Evolutionary conservation across 1,140 invertebrate species (phyloP), one percentile per base, ranked within the genome.

Genomic region (Eumeta japonica): DNA sequence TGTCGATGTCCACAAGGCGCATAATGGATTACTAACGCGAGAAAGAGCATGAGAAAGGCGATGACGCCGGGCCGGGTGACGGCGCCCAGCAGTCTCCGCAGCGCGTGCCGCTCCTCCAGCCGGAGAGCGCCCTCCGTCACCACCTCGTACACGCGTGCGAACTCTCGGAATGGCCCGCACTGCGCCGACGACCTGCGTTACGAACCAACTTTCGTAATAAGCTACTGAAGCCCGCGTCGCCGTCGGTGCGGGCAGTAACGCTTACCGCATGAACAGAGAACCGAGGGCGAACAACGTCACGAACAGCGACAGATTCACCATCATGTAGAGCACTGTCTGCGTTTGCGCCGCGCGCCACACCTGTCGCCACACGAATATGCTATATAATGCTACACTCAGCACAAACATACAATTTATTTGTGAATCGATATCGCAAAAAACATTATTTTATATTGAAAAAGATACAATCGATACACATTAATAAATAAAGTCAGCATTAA

Each of bases 331-430:
- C 9, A 85, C 71, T 0, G 86, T 88, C 45, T 87, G 81, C 1
- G 84, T 85, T 51, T 86, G 81, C 10, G 85, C 80, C 2, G 85
- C 85, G 41, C 83, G 74, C 86, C 86, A 88, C 9, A 77, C 52
- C 77, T 80, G 39, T 16, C 36, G 14, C 20, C 5, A 24, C 20
- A 24, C 5, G 5, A n/a, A 24, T 24, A n/a, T 5, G 5, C 5
- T n/a, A 24, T 24, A 24, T 24, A 24, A 24, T 7, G n/a, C 5
- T n/a, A n/a, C n/a, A n/a, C n/a, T n/a, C n/a, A n/a, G n/a, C n/a
- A n/a, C n/a, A n/a, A n/a, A n/a, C n/a, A n/a, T n/a, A n/a, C n/a
- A n/a, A n/a, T n/a, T n/a, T n/a, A n/a, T n/a, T n/a, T n/a, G n/a
- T n/a, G n/a, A n/a, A n/a, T n/a, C n/a, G n/a, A n/a, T n/a, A n/a